Evolutionary conservation across 1,140 invertebrate genomes (phyloP).

Genomic region (Drosophila orosa): DNA sequence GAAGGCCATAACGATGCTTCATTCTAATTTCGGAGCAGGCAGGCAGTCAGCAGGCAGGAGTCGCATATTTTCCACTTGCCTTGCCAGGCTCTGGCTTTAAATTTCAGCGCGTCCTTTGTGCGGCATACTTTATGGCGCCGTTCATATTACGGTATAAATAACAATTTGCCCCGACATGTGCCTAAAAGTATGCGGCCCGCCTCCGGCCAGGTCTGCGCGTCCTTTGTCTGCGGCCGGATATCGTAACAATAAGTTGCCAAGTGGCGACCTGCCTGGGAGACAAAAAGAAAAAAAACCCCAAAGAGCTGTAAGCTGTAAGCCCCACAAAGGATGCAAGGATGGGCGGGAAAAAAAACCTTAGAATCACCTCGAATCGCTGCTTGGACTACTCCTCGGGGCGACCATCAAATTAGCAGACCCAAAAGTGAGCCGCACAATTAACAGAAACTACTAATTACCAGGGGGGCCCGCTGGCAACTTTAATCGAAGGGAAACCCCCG

Average conservation of each 20-base stretch:
- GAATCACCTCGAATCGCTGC: conserved; percentile 17
- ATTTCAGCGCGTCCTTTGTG: conserved; percentile 60
- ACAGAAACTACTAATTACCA: conserved; percentile 70
- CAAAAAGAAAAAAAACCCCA: conserved; percentile 18
- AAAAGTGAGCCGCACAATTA: conserved; percentile 57
- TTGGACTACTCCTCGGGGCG: conserved; percentile 10
- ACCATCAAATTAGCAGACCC: conserved; percentile 57
- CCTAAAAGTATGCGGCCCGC: conserved; percentile 66
- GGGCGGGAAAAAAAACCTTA: background rate
- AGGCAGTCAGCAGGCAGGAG: conserved; percentile 26
- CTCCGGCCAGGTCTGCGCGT: conserved; percentile 10
- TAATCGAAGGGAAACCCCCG: conserved; percentile 46
- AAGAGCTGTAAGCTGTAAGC: conserved; percentile 3
- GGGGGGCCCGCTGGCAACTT: conserved; percentile 1
- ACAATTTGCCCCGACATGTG: conserved; percentile 74
- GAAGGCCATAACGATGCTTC: conserved; percentile 55
- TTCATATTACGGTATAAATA: conserved; percentile 78
- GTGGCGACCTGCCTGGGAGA: conserved; percentile 32
- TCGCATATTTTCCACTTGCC: conserved; percentile 64
- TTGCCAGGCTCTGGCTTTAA: conserved; percentile 56
- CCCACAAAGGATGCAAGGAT: conserved; percentile 4
- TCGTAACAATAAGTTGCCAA: conserved; percentile 74
- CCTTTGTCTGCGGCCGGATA: conserved; percentile 73
- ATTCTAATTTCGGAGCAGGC: conserved; percentile 62
- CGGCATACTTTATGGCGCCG: conserved; percentile 64